Percentiles rank a stretch among this genome's conserved stretches.
Evolutionary conservation across 30 jellyfish, hydroid and myxozoan species (phyloP).

Genomic region (Chironex yamaguchii): DNA sequence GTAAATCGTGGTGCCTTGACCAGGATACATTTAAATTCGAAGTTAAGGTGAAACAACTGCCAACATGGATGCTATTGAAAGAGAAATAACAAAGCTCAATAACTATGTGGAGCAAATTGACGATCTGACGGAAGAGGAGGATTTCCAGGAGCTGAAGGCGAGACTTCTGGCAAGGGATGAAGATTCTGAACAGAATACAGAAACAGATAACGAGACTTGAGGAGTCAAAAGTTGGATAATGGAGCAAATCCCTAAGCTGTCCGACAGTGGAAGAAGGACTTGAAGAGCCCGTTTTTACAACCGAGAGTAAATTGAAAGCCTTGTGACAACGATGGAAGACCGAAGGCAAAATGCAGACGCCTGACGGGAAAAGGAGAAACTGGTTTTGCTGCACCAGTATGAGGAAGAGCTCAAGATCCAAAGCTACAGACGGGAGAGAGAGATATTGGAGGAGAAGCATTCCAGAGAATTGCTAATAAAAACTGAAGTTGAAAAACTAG

Average conservation of each 20-base stretch:
- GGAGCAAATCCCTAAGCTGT: neutral
- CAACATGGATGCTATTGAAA: constrained; percentile 9
- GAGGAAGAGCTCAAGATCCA: too few species aligned
- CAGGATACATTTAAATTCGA: too few species aligned
- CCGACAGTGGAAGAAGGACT: constrained; percentile 37
- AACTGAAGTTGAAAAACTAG: too few species aligned
- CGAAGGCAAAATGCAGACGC: too few species aligned
- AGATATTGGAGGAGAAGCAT: neutral
- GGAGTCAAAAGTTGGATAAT: constrained; percentile 20
- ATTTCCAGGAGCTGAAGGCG: neutral
- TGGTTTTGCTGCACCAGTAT: too few species aligned
- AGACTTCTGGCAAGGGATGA: constrained; percentile 5
- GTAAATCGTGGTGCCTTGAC: too few species aligned
- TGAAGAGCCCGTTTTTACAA: neutral
- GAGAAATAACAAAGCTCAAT: constrained; percentile 35
- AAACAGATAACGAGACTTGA: constrained; percentile 6
- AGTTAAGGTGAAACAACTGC: constrained; percentile 9
- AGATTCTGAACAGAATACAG: constrained; percentile 3
- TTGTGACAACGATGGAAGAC: too few species aligned
- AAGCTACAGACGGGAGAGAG: too few species aligned
- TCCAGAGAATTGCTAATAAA: neutral
- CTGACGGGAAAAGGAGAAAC: too few species aligned
- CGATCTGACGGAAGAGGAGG: constrained; percentile 12
- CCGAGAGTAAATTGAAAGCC: too few species aligned
- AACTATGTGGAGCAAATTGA: constrained; percentile 14